These are phyloP conservation scores for Eurois occulta DNA, from an alignment of 2,888 invertebrate species.

Conservation along the genomic window DNA sequence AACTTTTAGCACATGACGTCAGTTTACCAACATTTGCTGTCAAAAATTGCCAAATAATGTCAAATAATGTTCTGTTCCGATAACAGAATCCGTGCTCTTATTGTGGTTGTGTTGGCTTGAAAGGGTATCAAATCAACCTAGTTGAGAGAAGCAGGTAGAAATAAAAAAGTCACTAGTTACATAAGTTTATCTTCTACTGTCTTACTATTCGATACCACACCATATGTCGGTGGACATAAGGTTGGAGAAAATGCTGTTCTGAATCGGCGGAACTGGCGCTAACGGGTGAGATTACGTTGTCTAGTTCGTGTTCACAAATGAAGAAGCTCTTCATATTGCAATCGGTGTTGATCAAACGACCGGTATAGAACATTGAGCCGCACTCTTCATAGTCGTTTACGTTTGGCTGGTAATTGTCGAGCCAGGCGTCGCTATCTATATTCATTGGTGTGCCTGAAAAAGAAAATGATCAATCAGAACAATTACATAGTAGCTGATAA, in stretches of 20 bases:
- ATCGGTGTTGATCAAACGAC: conserved; percentile 76
- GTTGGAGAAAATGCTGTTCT: conserved; percentile 10
- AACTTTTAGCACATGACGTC: not conserved
- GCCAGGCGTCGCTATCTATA: conserved; percentile 73
- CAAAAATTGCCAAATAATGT: no score
- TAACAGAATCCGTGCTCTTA: not conserved
- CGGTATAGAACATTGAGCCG: conserved; percentile 81
- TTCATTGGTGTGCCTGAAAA: conserved; percentile 24
- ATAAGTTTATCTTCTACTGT: not conserved
- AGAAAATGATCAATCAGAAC: not conserved
- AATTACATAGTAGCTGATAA: not conserved
- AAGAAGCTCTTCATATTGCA: conserved; percentile 78
- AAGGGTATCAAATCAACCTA: not conserved
- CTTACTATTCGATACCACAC: conserved; percentile 29
- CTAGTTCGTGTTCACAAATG: conserved; percentile 82
- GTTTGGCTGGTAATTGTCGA: conserved; percentile 80
- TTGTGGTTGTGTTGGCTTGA: not conserved
- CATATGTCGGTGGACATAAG: no score
- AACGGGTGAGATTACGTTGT: not conserved
- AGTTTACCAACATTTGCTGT: not conserved
- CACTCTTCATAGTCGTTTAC: conserved; percentile 45
- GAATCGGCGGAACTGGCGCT: not conserved
- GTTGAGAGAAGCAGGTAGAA: not conserved
- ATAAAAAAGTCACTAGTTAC: not conserved
- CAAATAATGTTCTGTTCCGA: not conserved